Evolutionary conservation across 2,888 invertebrate genomes (phyloP).

Genomic region (Acanthosoma haemorrhoidale): DNA sequence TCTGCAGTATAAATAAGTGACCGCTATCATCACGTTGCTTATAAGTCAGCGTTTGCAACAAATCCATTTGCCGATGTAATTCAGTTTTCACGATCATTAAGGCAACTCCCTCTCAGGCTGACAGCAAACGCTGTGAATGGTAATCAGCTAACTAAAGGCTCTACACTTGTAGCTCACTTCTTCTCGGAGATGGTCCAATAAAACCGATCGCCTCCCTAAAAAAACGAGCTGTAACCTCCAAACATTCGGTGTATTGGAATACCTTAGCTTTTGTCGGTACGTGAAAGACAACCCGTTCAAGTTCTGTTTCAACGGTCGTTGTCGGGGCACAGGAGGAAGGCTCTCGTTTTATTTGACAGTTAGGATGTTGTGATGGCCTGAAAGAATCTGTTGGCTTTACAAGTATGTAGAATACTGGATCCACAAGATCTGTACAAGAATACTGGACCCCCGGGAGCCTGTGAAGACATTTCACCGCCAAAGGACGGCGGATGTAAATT

Average conservation of each 20-base stretch:
- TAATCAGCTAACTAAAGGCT: too few species aligned
- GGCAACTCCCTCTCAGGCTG: too few species aligned
- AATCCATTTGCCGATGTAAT: too few species aligned
- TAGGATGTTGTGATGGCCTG: not conserved
- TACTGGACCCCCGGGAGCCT: not conserved
- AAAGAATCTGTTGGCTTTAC: not conserved
- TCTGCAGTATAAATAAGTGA: too few species aligned
- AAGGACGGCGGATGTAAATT: constrained; percentile 1
- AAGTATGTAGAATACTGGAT: too few species aligned
- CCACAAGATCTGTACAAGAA: too few species aligned
- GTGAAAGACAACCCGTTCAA: not conserved
- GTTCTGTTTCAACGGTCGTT: too few species aligned
- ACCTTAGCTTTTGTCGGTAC: not conserved
- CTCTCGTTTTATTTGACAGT: not conserved
- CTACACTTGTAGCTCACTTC: not conserved
- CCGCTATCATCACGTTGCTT: too few species aligned
- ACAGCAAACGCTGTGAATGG: too few species aligned
- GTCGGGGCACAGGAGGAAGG: not conserved
- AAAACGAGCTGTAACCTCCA: not conserved
- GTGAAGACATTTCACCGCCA: not conserved
- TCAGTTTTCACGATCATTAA: too few species aligned
- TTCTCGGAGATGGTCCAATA: not conserved
- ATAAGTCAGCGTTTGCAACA: too few species aligned
- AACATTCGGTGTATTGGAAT: not conserved
- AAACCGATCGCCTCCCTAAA: not conserved